These are phyloP conservation scores for Nephrocerus scutellatus DNA, from an alignment of 2,888 invertebrate species.

Conservation along the genomic window DNA sequence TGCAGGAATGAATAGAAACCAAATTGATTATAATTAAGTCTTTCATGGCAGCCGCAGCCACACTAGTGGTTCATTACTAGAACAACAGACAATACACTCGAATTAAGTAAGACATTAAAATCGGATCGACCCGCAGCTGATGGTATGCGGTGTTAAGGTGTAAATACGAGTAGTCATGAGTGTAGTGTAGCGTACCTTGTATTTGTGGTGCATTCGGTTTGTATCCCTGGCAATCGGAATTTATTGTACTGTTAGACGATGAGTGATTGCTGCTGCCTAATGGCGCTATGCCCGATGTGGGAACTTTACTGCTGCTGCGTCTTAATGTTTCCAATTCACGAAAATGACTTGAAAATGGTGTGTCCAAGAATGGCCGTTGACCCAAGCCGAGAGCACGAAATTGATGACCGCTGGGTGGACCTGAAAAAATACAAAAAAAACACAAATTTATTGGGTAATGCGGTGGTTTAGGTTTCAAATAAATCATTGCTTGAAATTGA, in stretches of 20 bases:
- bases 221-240: slow-evolving; percentile 55
- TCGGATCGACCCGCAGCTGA: no score
- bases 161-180: slow-evolving; percentile 16
- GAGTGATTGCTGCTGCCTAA: slow-evolving; percentile 36
- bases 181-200: slow-evolving; percentile 46
- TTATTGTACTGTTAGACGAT: slow-evolving; percentile 46
- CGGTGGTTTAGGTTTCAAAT: no score
- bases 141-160: no score
- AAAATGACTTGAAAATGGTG: slow-evolving; percentile 58
- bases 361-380: slow-evolving; percentile 63
- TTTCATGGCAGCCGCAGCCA: no score
- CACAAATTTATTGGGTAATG: no score
- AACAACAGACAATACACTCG: slow-evolving; percentile 6
- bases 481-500: no score
- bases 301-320: slow-evolving; percentile 45
- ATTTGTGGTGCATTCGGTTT: slow-evolving; percentile 55
- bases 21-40: no score
- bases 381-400: slow-evolving; percentile 67
- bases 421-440: slow-evolving; percentile 33
- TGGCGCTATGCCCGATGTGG: slow-evolving; percentile 32
- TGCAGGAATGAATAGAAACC: no score
- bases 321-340: slow-evolving; percentile 65
- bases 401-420: slow-evolving; percentile 58
- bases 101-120: slow-evolving; percentile 10
- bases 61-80: slow-evolving; percentile 3